Evolutionary conservation across 2,797 vertebrate species (phyloP).

Genomic region (Spinibarbus caldwelli): DNA sequence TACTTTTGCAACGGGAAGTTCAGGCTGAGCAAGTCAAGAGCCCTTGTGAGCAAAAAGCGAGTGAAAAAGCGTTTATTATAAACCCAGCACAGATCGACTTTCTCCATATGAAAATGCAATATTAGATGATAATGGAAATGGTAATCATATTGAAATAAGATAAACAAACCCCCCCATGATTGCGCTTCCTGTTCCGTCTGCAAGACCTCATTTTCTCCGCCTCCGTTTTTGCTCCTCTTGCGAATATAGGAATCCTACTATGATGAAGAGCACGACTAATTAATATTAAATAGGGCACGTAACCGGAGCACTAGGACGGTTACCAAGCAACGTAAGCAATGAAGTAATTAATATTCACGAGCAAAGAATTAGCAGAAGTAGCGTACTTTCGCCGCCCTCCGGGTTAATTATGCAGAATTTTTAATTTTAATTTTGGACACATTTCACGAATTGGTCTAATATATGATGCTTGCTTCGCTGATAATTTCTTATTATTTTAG

Average conservation of each 20-base stretch:
- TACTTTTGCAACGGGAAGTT: slow-evolving; percentile 60
- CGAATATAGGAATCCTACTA: slow-evolving; percentile 15
- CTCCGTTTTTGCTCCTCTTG: not conserved
- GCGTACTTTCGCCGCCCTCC: not conserved
- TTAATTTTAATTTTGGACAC: not conserved
- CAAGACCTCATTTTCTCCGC: slow-evolving; percentile 29
- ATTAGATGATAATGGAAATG: not conserved
- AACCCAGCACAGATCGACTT: not conserved
- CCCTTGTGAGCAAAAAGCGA: not conserved
- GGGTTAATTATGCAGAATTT: not conserved
- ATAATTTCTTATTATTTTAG: not conserved
- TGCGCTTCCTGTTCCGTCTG: slow-evolving; percentile 72
- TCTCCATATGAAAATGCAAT: not conserved
- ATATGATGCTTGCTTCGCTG: not conserved
- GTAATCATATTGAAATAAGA: not conserved
- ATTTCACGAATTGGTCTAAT: not conserved
- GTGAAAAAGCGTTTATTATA: not conserved
- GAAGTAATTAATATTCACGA: slow-evolving; percentile 30
- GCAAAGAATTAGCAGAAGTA: not conserved
- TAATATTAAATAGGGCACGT: slow-evolving; percentile 10
- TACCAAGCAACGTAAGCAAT: slow-evolving; percentile 1
- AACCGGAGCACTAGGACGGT: not conserved
- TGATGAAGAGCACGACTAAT: not conserved
- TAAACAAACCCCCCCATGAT: slow-evolving; percentile 72
- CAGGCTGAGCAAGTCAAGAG: slow-evolving; percentile 29